phyloP scores from a whole-genome alignment of 1,140 invertebrate species.

The Gonioctena quinquepunctata region DNA sequence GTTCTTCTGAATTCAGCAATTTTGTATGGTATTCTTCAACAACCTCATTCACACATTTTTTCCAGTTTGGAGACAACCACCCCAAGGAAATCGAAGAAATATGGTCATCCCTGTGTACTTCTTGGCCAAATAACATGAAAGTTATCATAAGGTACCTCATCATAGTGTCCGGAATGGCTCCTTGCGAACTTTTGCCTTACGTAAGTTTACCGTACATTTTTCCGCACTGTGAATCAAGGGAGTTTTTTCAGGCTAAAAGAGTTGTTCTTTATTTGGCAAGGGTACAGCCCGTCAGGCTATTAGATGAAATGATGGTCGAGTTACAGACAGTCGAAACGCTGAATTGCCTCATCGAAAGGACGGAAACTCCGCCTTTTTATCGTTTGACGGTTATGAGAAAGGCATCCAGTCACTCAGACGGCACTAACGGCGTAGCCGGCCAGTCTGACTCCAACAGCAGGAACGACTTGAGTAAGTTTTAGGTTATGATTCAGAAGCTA shows the following conservation, averaged over 20 bases:
- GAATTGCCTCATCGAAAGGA: constrained; percentile 92
- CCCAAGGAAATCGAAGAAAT: constrained; percentile 93
- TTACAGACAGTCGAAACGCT: constrained; percentile 94
- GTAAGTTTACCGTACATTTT: constrained; percentile 62
- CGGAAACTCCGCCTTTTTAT: constrained; percentile 97
- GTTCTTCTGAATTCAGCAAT: too few species aligned
- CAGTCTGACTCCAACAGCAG: constrained; percentile 58
- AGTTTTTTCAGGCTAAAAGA: constrained; percentile 79
- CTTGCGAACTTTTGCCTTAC: constrained; percentile 86
- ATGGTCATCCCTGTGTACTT: constrained; percentile 93
- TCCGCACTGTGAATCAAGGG: background rate
- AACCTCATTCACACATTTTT: too few species aligned
- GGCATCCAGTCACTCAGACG: constrained; percentile 83
- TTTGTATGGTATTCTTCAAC: too few species aligned
- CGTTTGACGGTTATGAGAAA: constrained; percentile 88
- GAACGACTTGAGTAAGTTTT: constrained; percentile 51
- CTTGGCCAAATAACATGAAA: constrained; percentile 96
- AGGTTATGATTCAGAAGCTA: background rate
- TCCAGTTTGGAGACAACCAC: constrained; percentile 92
- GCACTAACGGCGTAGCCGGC: constrained; percentile 57
- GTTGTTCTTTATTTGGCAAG: constrained; percentile 91
- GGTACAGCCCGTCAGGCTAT: constrained; percentile 84
- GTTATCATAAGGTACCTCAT: constrained; percentile 97
- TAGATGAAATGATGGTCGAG: constrained; percentile 97
- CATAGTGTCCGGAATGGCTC: constrained; percentile 94